Conservation (phyloP, 2,888 invertebrate species). For the Carabus problematicus region DNA sequence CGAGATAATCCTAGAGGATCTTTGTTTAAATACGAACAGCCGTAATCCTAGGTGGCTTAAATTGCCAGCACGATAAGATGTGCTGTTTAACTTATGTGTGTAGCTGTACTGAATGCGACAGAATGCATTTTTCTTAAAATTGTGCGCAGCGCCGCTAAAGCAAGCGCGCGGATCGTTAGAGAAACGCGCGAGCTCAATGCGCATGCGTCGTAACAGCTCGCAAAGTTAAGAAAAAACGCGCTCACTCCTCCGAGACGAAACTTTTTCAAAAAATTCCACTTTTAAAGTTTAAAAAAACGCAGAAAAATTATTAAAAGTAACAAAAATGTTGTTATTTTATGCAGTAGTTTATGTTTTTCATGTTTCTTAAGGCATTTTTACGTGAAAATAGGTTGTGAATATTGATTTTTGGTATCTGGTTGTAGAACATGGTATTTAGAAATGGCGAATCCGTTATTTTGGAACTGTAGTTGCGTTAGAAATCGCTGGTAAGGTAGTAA, state of each 20-base stretch:
- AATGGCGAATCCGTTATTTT: no score
- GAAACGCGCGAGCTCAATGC: slow-evolving; percentile 47
- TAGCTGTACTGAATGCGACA: slow-evolving; percentile 59
- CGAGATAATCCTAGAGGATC: slow-evolving; percentile 28
- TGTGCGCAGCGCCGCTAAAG: slow-evolving; percentile 57
- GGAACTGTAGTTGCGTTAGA: no score
- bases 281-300: slow-evolving; percentile 1
- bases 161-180: slow-evolving; percentile 60
- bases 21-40: slow-evolving; percentile 6
- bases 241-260: slow-evolving; percentile 36
- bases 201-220: slow-evolving; percentile 31
- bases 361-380: no score
- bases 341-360: no score
- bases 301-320: slow-evolving; percentile 24
- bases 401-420: no score
- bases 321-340: no score
- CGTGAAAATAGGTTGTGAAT: no score
- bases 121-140: slow-evolving; percentile 60
- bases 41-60: slow-evolving; percentile 25
- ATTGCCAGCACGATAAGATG: slow-evolving; percentile 26
- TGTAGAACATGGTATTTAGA: no score
- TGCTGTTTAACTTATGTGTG: slow-evolving; percentile 52
- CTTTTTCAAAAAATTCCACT: slow-evolving; percentile 27
- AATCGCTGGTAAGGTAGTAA: no score
- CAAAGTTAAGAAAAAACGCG: slow-evolving; percentile 36